Evolutionary conservation across 1,140 invertebrate species (phyloP), one percentile per base, ranked within the genome.

Genomic region (Lucilia cuprina): DNA sequence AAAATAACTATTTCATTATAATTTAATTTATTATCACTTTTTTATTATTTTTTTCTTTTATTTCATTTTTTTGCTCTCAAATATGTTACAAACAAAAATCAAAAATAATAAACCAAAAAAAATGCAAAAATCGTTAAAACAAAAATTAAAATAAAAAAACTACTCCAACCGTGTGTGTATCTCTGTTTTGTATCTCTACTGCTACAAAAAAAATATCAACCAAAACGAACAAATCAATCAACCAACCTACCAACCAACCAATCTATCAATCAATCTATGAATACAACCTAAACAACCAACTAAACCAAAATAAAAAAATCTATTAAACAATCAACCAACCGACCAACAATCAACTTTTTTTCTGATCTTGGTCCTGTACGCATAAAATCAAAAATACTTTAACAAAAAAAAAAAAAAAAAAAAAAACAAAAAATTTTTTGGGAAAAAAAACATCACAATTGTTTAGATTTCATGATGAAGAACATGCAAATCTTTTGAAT

Each of bases 401-500:
- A 25, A 80, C 77, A 0, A 49, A 19, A 21, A 47, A 21, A 3
- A 80, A 49, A 80, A 50, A 19, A 14, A 49, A 50, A 47, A 50
- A 19, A 25, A 82, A 50, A 82, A 82, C 30, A 50, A 50, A 75
- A 30, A 30, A 30, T 2, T 30, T 30, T 30, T 2, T 25, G 25
- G 12, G 4, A 30, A 75, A 75, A 47, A 78, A 10, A n/a, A 7
- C 34, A 77, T 78, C 34, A 5, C 75, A 10, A 34, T 25, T 89
- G 74, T 83, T 89, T 93, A 98, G 97, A 94, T 97, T 97, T 94
- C 97, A 98, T 93, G 97, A 98, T 91, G 96, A 97, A 93, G 97
- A 98, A 93, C 98, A 99, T 93, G 97, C 96, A 90, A 99, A 99
- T 93, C 95, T 99, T 89, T 94, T 99, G 89, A 99, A 99, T 94